Base-by-base conservation (phyloP, 1,140 invertebrate species). In the Teleopsis dalmanni region DNA sequence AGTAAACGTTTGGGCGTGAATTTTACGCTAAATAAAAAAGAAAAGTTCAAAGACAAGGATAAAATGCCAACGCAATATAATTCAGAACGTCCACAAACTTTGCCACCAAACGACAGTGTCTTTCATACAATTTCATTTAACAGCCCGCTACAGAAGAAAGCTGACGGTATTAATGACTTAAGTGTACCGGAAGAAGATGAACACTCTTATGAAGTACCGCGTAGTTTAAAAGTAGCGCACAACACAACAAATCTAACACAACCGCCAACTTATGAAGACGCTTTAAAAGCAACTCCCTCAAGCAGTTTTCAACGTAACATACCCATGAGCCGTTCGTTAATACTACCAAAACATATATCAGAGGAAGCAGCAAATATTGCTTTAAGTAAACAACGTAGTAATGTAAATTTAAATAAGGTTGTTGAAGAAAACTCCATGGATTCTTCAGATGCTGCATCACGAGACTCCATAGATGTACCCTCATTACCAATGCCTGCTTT, bases 151-250 rank as follows among this genome's bases (percentile, higher is more conserved):
- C 58, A 60, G 42, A 54, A 57, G 1, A 56, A 56, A 50, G 33
- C 49, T 0, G 58, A 49, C 7, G 60, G 51, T 6, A 40, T 59
- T 2, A 21, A 42, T 29, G 52, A 49, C 45, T 37, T 47, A 26
- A 18, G 18, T 10, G 29, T 27, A 10, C 23, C 37, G 16, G 23
- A 40, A 13, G 40, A 26, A 8, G 35, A 14, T 3, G 50, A 50
- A 14, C 51, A 62, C 21, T 53, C 60, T 10, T 70, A 70, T 47
- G 66, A 70, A 38, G 57, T 70, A 45, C 67, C 65, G n/a, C 45
- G 37, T 33, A 52, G 36, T 44, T 31, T 51, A 5, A 46, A 43
- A 33, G 25, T 46, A 38, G 18, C 38, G 45, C 51, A 36, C 16
- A 50, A 33, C 21, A 27, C 47, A 13, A 36, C 41, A 21, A 41